Evolutionary conservation across 2,888 invertebrate species (phyloP).

Genomic region (Drosophila neotestacea): DNA sequence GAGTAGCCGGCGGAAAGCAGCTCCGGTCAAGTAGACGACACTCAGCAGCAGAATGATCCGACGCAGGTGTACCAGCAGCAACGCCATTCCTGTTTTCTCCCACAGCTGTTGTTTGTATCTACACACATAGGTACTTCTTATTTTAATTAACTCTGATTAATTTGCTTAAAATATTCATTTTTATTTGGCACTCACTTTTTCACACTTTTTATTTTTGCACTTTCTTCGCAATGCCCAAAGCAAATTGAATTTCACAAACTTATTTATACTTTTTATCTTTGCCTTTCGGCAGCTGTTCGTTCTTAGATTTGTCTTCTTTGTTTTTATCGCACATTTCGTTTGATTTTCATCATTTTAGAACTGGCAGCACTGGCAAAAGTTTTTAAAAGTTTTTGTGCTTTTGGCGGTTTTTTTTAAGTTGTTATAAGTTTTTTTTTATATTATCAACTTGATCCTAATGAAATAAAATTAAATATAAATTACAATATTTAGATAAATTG

Average conservation of each 20-base stretch:
- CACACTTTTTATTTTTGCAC: slow-evolving; percentile 29
- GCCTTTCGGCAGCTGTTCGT: slow-evolving; percentile 24
- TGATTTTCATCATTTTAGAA: slow-evolving; percentile 19
- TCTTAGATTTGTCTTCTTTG: slow-evolving; percentile 46
- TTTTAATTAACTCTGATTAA: slow-evolving; percentile 6
- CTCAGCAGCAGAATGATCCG: slow-evolving; percentile 83
- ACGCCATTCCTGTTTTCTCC: slow-evolving; percentile 72
- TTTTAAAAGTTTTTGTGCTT: slow-evolving; percentile 20
- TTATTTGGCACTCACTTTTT: slow-evolving; percentile 36
- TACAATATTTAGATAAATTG: not conserved
- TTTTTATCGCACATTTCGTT: slow-evolving; percentile 60
- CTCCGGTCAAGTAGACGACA: slow-evolving; percentile 83
- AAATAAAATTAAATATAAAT: not conserved
- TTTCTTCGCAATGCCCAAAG: slow-evolving; percentile 1
- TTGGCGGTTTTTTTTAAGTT: slow-evolving; percentile 36
- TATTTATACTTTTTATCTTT: slow-evolving; percentile 41
- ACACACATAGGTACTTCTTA: not conserved
- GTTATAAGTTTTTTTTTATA: not conserved
- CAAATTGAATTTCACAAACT: slow-evolving; percentile 14
- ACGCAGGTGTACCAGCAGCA: slow-evolving; percentile 83
- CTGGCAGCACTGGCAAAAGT: slow-evolving; percentile 61
- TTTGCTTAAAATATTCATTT: slow-evolving; percentile 15
- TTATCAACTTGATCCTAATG: no score
- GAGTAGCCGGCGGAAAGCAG: slow-evolving; percentile 80
- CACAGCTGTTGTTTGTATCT: slow-evolving; percentile 12